These are phyloP conservation scores for Chydorus sphaericus DNA, from an alignment of 2,888 invertebrate species.

Conservation along the genomic window DNA sequence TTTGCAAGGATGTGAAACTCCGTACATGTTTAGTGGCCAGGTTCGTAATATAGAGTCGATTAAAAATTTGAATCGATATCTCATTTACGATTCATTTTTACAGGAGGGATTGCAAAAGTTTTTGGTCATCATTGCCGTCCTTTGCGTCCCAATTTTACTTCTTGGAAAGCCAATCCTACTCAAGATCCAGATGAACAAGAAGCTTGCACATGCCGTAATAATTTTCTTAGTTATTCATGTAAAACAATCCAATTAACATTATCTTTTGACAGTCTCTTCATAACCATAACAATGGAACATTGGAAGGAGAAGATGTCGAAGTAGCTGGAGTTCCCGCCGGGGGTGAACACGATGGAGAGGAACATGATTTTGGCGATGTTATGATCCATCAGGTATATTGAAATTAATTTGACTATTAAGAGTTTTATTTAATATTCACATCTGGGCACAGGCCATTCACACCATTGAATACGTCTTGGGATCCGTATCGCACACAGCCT, in stretches of 20 bases:
- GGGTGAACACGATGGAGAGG: constrained; percentile 40
- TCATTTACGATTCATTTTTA: not conserved
- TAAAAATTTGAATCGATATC: not conserved
- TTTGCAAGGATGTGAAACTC: constrained; percentile 30
- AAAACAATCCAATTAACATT: not conserved
- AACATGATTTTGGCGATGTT: constrained; percentile 60
- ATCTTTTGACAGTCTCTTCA: not conserved
- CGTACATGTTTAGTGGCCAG: constrained; percentile 27
- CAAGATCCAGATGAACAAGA: constrained; percentile 20
- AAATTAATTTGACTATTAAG: not conserved
- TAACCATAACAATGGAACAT: not conserved
- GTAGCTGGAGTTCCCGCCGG: constrained; percentile 17
- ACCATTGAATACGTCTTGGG: constrained; percentile 98
- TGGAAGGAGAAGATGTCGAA: constrained; percentile 4
- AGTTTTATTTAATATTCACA: not conserved
- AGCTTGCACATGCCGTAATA: constrained; percentile 2
- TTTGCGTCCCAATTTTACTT: constrained; percentile 88
- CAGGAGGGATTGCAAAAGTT: constrained; percentile 50
- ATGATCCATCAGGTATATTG: constrained; percentile 36
- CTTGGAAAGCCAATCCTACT: constrained; percentile 80
- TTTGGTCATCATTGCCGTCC: constrained; percentile 61
- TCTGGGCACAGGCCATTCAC: constrained; percentile 76
- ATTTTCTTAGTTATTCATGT: not conserved
- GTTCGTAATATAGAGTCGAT: constrained; percentile 16
- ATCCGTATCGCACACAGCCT: constrained; percentile 96